Base-by-base conservation (phyloP, 2,113 vertebrate species). In the Monopterus albus region DNA sequence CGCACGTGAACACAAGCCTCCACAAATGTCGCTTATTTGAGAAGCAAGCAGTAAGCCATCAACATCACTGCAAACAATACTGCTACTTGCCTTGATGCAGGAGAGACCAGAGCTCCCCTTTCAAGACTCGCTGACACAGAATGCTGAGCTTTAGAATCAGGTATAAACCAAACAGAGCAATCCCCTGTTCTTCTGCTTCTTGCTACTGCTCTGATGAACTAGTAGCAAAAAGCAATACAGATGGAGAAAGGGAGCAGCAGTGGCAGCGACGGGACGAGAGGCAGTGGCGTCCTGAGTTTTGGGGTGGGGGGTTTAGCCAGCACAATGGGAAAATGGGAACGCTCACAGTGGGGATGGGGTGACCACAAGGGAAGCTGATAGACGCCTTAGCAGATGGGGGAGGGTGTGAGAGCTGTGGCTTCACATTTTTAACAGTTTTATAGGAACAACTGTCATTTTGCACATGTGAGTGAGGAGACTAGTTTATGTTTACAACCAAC, bases 351-450 rank as follows among this genome's bases (percentile, higher is more conserved):
- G 20, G 40, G 88, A 91, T 86, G 91, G 88, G 84, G 82, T 93
- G 93, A 92, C 92, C 94, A 91, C 89, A 94, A 70, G 92, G 90
- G 89, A 91, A 92, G 88, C 82, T 79, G 92, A 92, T 85, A 92
- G 93, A 79, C 62, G 67, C 91, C 92, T 91, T 87, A 87, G 83
- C 82, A 79, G 88, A 87, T 87, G 89, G 66, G 70, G 82, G 75
- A 69, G 66, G 58, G 79, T 13, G 67, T 36, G 45, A 72, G 51
- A 2, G 21, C n/a, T 51, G 50, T 14, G 52, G 60, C 18, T 55
- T 74, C 20, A 74, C 4, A 74, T 49, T 28, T 51, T 77, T 53
- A 66, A 35, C 52, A 66, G 59, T 33, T 60, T 67, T 42, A 58
- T 45, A 67, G 53, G 60, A 76, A 67, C 20, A 52, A 51, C 59